These are phyloP conservation scores for Eleutherodactylus coqui DNA, from an alignment of 2,797 vertebrate species.

Conservation along the genomic window DNA sequence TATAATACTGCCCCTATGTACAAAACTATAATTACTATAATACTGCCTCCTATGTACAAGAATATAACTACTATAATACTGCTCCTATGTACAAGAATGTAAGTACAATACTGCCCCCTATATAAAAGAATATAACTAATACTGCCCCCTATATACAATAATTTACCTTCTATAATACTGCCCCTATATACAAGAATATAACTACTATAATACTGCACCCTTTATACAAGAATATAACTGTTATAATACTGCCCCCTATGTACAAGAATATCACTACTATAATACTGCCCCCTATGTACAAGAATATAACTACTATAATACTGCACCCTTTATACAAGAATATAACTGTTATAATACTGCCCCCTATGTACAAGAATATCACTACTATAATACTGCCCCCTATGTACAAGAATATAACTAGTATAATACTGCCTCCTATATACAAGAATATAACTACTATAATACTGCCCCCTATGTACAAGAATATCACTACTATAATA, in stretches of 20 bases:
- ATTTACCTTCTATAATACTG: conserved; percentile 1
- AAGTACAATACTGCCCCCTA: background rate
- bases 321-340: background rate
- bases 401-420: conserved; percentile 5
- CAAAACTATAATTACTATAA: background rate
- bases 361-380: background rate
- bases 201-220: background rate
- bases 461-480: conserved; percentile 5
- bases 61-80: conserved; percentile 6
- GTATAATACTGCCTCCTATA: background rate
- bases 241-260: too few species aligned
- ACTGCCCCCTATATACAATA: background rate
- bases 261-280: too few species aligned
- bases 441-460: conserved; percentile 11
- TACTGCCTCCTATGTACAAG: background rate
- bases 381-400: conserved; percentile 7
- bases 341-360: conserved; percentile 5
- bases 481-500: conserved; percentile 15
- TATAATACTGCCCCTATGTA: too few species aligned
- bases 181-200: background rate
- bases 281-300: too few species aligned
- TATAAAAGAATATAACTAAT: background rate
- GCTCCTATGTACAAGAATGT: background rate
- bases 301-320: too few species aligned
- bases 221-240: too few species aligned